Evolutionary conservation across 2,888 invertebrate genomes (phyloP), one percentile per base, ranked within the genome.

Genomic region (Euplexia lucipara): DNA sequence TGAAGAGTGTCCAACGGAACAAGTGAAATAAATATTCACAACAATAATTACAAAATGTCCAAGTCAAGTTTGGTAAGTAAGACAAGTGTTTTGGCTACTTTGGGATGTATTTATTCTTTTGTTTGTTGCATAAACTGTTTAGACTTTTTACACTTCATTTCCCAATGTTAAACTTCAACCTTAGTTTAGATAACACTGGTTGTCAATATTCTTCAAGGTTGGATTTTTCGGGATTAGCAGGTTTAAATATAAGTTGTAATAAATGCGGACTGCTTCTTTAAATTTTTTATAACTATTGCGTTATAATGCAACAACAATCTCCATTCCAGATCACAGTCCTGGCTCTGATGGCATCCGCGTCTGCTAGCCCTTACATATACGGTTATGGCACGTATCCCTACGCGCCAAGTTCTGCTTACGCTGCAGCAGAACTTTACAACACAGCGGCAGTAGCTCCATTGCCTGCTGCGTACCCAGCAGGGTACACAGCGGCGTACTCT

Each of bases 11-110:
- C 75, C 75, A 74, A 77, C 74, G 57, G 52, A 83, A 80, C 82
- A 83, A 74, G 74, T 77, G 58, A 64, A 78, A 62, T 63, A 68
- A 70, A 70, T 67, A 79, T 73, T 79, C 60, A 72, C 58, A 69
- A 68, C 56, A 45, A 66, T 70, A 34, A 65, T 63, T 65, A 61
- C 70, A 86, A 83, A 71, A 90, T 90, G 90, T 58, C 67, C 26
- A 86, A 85, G 76, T 67, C 71, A 57, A 53, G 84, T 70, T 70
- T 86, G 88, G 90, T 90, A 83, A 88, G 89, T 82, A 20, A n/a
- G 30, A 56, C 61, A 54, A 57, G 37, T 75, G 18, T 66, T 66
- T 48, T 47, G 22, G 48, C 48, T 69, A 35, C 39, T 70, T 70
- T 62, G 26, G 20, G 41, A 70, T 60, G 32, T 66, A 60, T 74